Evolutionary conservation across 2,888 invertebrate genomes (phyloP), one percentile per base, ranked within the genome.

Genomic region (Apamea anceps): DNA sequence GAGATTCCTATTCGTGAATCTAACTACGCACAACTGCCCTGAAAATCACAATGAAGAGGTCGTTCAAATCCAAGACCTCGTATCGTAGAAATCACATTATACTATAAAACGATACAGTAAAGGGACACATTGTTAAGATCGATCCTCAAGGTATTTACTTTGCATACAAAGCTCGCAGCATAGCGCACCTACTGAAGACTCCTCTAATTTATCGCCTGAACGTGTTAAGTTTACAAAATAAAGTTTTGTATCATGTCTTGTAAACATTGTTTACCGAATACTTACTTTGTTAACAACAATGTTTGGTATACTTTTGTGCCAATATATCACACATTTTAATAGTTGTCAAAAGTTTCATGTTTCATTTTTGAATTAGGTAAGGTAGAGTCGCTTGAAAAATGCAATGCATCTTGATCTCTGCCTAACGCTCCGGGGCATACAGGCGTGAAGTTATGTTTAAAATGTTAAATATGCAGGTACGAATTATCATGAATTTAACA

Each of bases 141-240:
- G 51, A 75, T 72, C 54, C 71, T 85, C 75, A 67, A 76, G 57
- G 74, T 77, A 60, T 68, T 66, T 72, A 42, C 75, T 85, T 80
- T 72, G 77, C 85, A 83, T 77, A 85, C 72, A 85, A 80, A 85
- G 85, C 85, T 74, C 73, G 12, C 8, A 32, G 70, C 81, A 79
- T 71, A 78, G 63, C 78, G 67, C 79, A 81, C 66, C 72, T 78
- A 62, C 68, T 76, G 66, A 84, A 85, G 77, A 68, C 71, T 71
- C 18, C 54, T 51, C 15, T 81, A 77, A 74, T 80, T 87, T 87
- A 87, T 82, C 71, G 71, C 51, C 32, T 32, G 48, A 71, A 75
- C 82, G 88, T 88, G 88, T 77, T 72, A 51, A 60, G 75, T 85
- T 82, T 87, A 81, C 76, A 73, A 60, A 84, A 80, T 73, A 81